phyloP scores from a whole-genome alignment of 2,113 vertebrate genomes.

The Sitta europaea region DNA sequence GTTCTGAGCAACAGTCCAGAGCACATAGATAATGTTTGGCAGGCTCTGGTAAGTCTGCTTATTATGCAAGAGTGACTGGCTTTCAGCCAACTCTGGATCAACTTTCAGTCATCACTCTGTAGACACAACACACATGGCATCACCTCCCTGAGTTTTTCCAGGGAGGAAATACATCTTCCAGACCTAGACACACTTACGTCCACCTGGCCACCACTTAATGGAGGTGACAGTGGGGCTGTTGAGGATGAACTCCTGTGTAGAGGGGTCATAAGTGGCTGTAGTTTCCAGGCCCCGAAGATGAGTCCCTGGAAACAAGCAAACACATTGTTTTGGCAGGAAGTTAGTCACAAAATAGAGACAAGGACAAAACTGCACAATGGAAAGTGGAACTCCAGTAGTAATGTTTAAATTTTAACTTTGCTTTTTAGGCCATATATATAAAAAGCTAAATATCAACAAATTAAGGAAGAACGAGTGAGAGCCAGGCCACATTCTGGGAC shows the following conservation, averaged over 20 bases:
- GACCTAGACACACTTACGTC: slow-evolving; percentile 80
- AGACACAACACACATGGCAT: background rate
- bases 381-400: slow-evolving; percentile 37
- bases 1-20: background rate
- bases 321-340: background rate
- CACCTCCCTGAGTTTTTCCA: background rate
- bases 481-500: background rate
- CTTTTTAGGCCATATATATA: background rate
- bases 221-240: slow-evolving; percentile 96
- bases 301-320: slow-evolving; percentile 77
- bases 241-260: slow-evolving; percentile 92
- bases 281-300: slow-evolving; percentile 94
- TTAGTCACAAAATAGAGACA: background rate
- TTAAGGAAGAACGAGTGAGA: background rate
- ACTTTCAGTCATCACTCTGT: background rate
- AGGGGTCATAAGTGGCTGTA: slow-evolving; percentile 90
- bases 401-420: background rate
- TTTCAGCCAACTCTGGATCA: background rate
- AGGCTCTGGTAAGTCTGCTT: background rate
- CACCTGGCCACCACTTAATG: slow-evolving; percentile 99
- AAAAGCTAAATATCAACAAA: background rate
- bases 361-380: background rate
- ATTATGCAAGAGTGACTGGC: background rate
- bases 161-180: background rate
- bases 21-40: background rate